Percentiles rank a stretch among this genome's conserved stretches.
These are phyloP conservation scores for Oscheius onirici DNA, from an alignment of 2,888 invertebrate species.

Conservation along the genomic window DNA sequence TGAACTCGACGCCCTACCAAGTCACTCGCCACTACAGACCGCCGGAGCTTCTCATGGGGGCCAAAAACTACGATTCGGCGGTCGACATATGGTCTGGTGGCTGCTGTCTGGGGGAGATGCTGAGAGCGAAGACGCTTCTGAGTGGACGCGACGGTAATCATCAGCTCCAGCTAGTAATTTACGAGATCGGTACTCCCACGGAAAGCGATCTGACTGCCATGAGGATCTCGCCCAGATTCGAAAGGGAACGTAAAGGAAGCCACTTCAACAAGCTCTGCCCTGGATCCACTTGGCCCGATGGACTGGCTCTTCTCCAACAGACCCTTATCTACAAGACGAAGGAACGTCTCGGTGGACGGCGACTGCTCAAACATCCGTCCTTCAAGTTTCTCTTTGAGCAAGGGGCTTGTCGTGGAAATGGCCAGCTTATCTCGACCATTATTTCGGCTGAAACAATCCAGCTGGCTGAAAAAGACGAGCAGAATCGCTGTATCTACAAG, in stretches of 20 bases:
- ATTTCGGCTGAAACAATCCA: neutral
- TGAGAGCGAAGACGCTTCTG: slow-evolving; percentile 42
- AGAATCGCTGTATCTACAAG: neutral
- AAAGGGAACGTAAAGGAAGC: neutral
- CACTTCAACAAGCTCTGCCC: neutral
- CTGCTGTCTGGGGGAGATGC: slow-evolving; percentile 61
- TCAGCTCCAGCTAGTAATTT: slow-evolving; percentile 41
- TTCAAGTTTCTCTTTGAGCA: slow-evolving; percentile 39
- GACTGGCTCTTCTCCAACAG: slow-evolving; percentile 41
- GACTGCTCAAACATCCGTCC: slow-evolving; percentile 49
- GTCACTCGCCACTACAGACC: slow-evolving; percentile 65
- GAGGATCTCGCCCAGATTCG: slow-evolving; percentile 28
- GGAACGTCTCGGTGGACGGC: slow-evolving; percentile 48
- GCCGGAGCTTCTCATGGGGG: slow-evolving; percentile 57
- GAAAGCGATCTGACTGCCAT: slow-evolving; percentile 40
- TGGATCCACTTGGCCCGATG: slow-evolving; percentile 21
- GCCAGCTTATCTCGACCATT: slow-evolving; percentile 10
- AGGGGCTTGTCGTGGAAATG: slow-evolving; percentile 5
- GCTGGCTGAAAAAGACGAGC: slow-evolving; percentile 3
- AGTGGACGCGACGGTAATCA: slow-evolving; percentile 47
- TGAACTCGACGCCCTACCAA: slow-evolving; percentile 51
- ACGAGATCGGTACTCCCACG: slow-evolving; percentile 38
- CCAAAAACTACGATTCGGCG: slow-evolving; percentile 47
- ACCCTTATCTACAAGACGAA: slow-evolving; percentile 54
- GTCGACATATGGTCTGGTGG: slow-evolving; percentile 61